A percentile compares a stretch with the other conserved stretches of the same genome.
These are phyloP conservation scores for Coreoperca whiteheadi DNA, from an alignment of 2,113 vertebrate genomes.

Conservation along the genomic window DNA sequence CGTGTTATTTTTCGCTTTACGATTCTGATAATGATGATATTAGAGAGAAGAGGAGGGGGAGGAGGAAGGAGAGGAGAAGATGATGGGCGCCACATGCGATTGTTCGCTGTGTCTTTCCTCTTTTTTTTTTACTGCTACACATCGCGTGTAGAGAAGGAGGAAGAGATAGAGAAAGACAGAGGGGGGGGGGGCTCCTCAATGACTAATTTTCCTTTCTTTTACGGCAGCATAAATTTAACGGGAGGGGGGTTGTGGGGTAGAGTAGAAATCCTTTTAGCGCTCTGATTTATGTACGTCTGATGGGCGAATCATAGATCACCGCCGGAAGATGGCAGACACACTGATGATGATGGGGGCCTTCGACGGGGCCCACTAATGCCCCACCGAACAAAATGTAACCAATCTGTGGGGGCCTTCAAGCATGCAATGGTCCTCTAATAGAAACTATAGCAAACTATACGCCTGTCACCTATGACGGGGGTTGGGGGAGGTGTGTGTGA, in stretches of 20 bases:
- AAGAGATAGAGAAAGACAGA: constrained; percentile 66
- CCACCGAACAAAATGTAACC: constrained; percentile 89
- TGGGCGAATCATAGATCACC: constrained; percentile 88
- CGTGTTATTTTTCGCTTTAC: constrained; percentile 83
- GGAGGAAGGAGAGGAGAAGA: constrained; percentile 58
- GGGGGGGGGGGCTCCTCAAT: constrained; percentile 71
- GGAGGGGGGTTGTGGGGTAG: constrained; percentile 78
- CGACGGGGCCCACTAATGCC: constrained; percentile 86
- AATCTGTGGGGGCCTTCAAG: constrained; percentile 88
- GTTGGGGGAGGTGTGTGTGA: constrained; percentile 37
- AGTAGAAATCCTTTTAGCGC: constrained; percentile 88
- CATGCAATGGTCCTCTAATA: constrained; percentile 88
- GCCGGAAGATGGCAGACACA: constrained; percentile 84
- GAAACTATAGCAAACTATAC: constrained; percentile 87
- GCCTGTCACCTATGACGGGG: constrained; percentile 77
- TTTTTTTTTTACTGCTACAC: constrained; percentile 70
- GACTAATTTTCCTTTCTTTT: constrained; percentile 86
- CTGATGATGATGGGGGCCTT: constrained; percentile 87
- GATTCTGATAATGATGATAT: constrained; percentile 84
- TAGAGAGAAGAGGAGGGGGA: constrained; percentile 69
- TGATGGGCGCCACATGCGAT: constrained; percentile 72
- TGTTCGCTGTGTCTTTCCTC: constrained; percentile 68
- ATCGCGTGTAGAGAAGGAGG: constrained; percentile 63
- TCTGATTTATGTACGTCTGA: constrained; percentile 88
- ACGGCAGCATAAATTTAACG: constrained; percentile 87